These are phyloP conservation scores for Euplexia lucipara DNA, from an alignment of 2,888 invertebrate species.

Conservation along the genomic window DNA sequence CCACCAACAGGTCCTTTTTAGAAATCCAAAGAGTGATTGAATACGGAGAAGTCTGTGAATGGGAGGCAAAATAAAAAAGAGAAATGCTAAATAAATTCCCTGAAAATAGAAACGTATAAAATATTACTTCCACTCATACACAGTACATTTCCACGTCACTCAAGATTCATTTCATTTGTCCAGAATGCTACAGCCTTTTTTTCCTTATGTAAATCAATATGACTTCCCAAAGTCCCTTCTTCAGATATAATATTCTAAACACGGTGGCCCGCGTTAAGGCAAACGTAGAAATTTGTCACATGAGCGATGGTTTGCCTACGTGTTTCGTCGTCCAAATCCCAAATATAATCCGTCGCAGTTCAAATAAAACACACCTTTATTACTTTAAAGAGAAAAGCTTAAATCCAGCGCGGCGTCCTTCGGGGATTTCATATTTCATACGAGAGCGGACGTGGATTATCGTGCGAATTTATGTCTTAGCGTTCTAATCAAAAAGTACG, in stretches of 20 bases:
- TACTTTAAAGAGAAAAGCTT: conserved; percentile 89
- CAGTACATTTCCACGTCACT: conserved; percentile 51
- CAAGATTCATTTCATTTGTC: conserved; percentile 69
- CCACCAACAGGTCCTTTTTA: background rate
- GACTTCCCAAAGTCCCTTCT: conserved; percentile 78
- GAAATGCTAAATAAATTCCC: conserved; percentile 18
- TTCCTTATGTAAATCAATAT: conserved; percentile 88
- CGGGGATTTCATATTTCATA: conserved; percentile 85
- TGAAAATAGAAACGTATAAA: conserved; percentile 32
- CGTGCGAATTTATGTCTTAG: conserved; percentile 88
- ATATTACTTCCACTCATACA: conserved; percentile 29
- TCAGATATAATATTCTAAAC: conserved; percentile 89
- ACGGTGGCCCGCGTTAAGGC: conserved; percentile 89
- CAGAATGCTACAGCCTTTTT: conserved; percentile 71
- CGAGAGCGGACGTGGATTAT: conserved; percentile 81
- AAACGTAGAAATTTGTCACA: conserved; percentile 91
- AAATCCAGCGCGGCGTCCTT: conserved; percentile 84
- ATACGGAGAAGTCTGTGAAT: background rate
- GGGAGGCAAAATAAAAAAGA: conserved; percentile 5
- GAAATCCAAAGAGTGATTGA: background rate
- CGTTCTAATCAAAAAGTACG: conserved; percentile 83
- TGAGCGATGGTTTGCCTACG: conserved; percentile 91
- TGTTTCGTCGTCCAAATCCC: conserved; percentile 89
- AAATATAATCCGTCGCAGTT: conserved; percentile 86
- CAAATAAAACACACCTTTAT: conserved; percentile 91